phyloP scores from a whole-genome alignment of 1,140 invertebrate species.

The Drosophila navojoa region DNA sequence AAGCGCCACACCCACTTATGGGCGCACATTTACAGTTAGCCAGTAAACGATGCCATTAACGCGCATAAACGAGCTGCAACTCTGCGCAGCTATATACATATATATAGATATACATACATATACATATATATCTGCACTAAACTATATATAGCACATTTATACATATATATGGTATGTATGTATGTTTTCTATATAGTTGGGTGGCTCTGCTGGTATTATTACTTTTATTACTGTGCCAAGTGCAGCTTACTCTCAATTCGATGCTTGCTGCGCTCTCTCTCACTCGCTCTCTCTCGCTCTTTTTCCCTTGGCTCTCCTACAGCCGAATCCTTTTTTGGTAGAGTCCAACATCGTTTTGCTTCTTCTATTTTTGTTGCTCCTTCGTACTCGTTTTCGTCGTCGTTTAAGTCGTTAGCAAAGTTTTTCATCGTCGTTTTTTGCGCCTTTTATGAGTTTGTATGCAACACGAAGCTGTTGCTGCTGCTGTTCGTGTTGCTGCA shows the following conservation, averaged over 20 bases:
- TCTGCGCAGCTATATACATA: slow-evolving; percentile 57
- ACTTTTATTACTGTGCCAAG: slow-evolving; percentile 80
- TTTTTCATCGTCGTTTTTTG: slow-evolving; percentile 72
- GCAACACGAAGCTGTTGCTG: slow-evolving; percentile 60
- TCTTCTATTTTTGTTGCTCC: slow-evolving; percentile 19
- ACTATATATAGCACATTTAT: background rate
- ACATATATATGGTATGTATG: background rate
- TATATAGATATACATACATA: slow-evolving; percentile 38
- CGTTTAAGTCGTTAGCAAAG: slow-evolving; percentile 77
- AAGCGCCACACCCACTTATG: slow-evolving; percentile 46
- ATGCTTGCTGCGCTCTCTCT: slow-evolving; percentile 22
- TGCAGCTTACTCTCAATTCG: slow-evolving; percentile 64
- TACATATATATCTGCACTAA: slow-evolving; percentile 10
- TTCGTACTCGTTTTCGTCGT: slow-evolving; percentile 35
- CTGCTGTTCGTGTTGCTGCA: slow-evolving; percentile 47
- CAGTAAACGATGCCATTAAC: slow-evolving; percentile 82
- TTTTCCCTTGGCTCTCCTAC: slow-evolving; percentile 10
- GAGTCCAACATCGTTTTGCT: slow-evolving; percentile 37
- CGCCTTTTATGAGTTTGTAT: slow-evolving; percentile 61
- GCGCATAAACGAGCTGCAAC: slow-evolving; percentile 68
- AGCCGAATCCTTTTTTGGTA: slow-evolving; percentile 31
- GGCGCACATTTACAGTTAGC: slow-evolving; percentile 69
- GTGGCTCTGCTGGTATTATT: slow-evolving; percentile 54
- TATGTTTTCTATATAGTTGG: slow-evolving; percentile 11
- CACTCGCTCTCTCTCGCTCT: slow-evolving; percentile 16